Evolutionary conservation across 2,113 vertebrate genomes (phyloP).

Genomic region (Mesocricetus auratus): DNA sequence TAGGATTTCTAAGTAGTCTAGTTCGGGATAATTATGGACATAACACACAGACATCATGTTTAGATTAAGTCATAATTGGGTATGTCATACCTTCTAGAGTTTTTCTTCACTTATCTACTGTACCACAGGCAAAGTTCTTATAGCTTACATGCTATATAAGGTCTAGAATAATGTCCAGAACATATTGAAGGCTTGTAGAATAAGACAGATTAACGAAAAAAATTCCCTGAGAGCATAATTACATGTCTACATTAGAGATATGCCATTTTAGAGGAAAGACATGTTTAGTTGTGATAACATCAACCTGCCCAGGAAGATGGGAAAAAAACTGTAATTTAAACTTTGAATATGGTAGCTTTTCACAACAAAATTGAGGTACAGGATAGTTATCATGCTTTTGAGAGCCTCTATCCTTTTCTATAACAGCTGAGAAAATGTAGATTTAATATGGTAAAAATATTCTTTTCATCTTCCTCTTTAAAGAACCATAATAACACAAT

Average conservation of each 20-base stretch:
- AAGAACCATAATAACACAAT: not conserved
- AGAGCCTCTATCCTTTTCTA: not conserved
- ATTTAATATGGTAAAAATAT: not conserved
- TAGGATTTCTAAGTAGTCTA: not conserved
- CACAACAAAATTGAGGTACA: not conserved
- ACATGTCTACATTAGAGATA: not conserved
- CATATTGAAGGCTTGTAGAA: not conserved
- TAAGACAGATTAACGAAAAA: slow-evolving; percentile 7
- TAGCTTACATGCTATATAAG: not conserved
- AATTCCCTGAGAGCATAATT: not conserved
- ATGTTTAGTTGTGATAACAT: not conserved
- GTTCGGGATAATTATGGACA: not conserved
- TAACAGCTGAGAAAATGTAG: slow-evolving; percentile 3
- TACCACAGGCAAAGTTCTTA: fast-evolving
- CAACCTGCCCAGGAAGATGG: not conserved
- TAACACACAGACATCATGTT: not conserved
- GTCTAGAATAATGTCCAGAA: not conserved
- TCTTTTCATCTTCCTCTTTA: not conserved
- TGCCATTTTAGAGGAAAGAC: not conserved
- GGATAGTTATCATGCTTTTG: not conserved
- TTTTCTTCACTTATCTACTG: not conserved
- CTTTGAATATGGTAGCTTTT: not conserved
- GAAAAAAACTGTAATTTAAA: not conserved
- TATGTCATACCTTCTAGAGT: not conserved
- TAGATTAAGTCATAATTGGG: not conserved